These are phyloP conservation scores for Caenorhabditis virilis DNA, from an alignment of 2,888 invertebrate genomes.

Conservation along the genomic window DNA sequence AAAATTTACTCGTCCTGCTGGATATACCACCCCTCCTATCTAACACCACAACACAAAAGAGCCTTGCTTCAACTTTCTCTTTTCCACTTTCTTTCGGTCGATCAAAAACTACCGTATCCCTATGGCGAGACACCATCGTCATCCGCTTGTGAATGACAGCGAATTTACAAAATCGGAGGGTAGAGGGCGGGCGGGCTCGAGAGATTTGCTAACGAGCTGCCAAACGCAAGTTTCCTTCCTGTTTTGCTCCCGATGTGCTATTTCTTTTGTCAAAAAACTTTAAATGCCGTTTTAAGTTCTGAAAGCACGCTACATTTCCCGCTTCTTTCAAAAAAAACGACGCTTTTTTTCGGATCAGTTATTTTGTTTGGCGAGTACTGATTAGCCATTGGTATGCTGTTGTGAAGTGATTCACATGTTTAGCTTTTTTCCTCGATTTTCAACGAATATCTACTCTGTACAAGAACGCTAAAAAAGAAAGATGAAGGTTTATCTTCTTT, in stretches of 20 bases:
- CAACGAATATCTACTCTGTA: too few species aligned
- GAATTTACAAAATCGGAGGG: not conserved
- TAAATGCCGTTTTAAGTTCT: conserved; percentile 28
- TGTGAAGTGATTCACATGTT: too few species aligned
- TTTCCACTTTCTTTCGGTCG: not conserved
- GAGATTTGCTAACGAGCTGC: conserved; percentile 41
- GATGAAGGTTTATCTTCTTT: too few species aligned
- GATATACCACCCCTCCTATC: too few species aligned
- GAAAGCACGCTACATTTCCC: conserved; percentile 7
- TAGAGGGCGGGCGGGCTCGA: too few species aligned
- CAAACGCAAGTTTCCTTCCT: conserved; percentile 48
- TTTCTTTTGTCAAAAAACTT: conserved; percentile 3
- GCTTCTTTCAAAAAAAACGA: not conserved
- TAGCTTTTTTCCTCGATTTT: too few species aligned
- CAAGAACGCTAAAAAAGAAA: too few species aligned
- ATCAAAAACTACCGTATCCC: not conserved
- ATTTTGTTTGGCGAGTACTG: too few species aligned
- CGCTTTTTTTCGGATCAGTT: not conserved
- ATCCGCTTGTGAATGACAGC: not conserved
- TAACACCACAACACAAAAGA: not conserved
- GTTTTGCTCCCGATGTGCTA: conserved; percentile 1
- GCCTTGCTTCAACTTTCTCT: not conserved
- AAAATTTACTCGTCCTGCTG: too few species aligned
- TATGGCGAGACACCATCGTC: not conserved
- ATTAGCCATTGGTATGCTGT: too few species aligned